Percentiles rank a stretch among this genome's conserved stretches.
phyloP scores from a whole-genome alignment of 2,888 invertebrate species.

The Minunthozetes semirufus region DNA sequence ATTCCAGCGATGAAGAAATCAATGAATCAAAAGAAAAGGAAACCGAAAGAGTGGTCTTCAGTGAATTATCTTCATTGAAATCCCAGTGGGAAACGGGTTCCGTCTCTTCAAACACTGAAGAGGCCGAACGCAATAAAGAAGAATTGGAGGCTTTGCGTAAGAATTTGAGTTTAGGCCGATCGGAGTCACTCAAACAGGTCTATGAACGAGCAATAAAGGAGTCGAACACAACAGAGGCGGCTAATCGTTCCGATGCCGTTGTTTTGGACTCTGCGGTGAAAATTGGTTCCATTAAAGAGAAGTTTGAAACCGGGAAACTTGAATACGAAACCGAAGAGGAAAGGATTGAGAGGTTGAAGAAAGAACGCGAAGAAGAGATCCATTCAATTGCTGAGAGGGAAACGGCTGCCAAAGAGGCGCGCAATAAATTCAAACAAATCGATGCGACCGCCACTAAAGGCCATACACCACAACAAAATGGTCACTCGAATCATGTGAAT shows the following conservation, averaged over 20 bases:
- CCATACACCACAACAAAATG: not conserved
- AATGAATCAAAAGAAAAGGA: constrained; percentile 37
- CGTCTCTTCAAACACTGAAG: constrained; percentile 36
- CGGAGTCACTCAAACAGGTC: constrained; percentile 64
- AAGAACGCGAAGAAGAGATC: constrained; percentile 60
- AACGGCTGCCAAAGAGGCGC: constrained; percentile 67
- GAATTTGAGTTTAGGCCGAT: constrained; percentile 55
- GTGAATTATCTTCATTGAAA: constrained; percentile 44
- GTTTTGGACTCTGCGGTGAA: constrained; percentile 40
- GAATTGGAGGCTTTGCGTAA: constrained; percentile 74
- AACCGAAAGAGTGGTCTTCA: constrained; percentile 40
- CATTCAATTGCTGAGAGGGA: constrained; percentile 39
- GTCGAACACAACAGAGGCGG: constrained; percentile 46
- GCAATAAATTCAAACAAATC: constrained; percentile 74
- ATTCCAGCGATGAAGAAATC: constrained; percentile 41
- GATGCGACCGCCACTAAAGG: constrained; percentile 65
- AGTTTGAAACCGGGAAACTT: constrained; percentile 57
- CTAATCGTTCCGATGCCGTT: constrained; percentile 58
- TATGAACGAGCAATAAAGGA: constrained; percentile 66
- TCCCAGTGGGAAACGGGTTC: constrained; percentile 44
- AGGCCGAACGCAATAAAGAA: constrained; percentile 56
- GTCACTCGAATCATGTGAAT: not conserved
- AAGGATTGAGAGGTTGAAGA: constrained; percentile 55
- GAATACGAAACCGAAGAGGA: constrained; percentile 43
- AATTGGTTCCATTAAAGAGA: constrained; percentile 43